Evolutionary conservation across 2,888 invertebrate species (phyloP).

Genomic region (Pyrgus malvae): DNA sequence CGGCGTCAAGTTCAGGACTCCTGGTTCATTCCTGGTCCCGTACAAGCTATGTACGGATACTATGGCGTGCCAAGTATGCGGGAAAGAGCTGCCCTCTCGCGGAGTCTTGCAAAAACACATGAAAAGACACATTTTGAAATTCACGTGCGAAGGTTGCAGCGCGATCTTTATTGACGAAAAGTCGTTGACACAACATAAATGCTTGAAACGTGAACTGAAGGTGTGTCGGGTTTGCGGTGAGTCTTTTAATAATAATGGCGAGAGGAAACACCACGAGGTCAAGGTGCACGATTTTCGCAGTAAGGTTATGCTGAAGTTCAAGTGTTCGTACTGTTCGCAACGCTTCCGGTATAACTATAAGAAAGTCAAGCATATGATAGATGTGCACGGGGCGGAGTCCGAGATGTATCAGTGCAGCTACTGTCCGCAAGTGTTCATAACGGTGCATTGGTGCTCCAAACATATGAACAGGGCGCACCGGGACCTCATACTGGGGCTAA

Average conservation of each 20-base stretch:
- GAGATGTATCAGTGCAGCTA: background rate
- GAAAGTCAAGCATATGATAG: background rate
- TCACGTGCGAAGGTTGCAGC: background rate
- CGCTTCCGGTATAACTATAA: background rate
- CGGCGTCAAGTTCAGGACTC: background rate
- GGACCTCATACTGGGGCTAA: too few species aligned
- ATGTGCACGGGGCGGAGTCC: background rate
- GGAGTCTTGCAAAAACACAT: conserved; percentile 35
- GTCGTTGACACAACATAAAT: conserved; percentile 49
- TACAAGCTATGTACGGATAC: background rate
- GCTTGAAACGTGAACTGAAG: conserved; percentile 42
- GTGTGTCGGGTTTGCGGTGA: conserved; percentile 44
- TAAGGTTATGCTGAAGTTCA: background rate
- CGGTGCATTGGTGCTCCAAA: conserved; percentile 6
- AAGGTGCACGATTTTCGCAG: background rate
- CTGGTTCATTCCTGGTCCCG: background rate
- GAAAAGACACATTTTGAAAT: background rate
- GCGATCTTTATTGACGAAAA: background rate
- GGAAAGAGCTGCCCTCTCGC: conserved; percentile 37
- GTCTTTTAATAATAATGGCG: conserved; percentile 37
- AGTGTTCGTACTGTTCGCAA: background rate
- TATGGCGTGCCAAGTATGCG: background rate
- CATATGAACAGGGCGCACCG: conserved; percentile 1
- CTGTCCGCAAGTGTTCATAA: conserved; percentile 3
- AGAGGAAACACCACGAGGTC: background rate